Conservation (phyloP, 1,140 invertebrate genomes). For the Plutomurus gul region DNA sequence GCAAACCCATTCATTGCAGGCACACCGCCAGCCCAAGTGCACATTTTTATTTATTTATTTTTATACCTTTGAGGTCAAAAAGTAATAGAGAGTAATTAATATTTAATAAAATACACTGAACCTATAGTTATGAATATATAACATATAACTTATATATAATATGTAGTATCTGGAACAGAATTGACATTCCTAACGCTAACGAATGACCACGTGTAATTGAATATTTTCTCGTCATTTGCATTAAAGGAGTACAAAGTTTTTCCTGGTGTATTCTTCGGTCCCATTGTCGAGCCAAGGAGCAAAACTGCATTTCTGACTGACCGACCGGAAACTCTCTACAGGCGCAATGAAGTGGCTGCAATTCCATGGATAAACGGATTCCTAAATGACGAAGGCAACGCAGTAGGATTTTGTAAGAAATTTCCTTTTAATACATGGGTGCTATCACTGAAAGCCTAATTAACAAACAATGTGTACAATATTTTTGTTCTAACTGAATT, state of each 20-base stretch:
- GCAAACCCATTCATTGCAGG: too few species aligned
- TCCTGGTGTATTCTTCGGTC: conserved; percentile 48
- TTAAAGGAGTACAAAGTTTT: conserved; percentile 46
- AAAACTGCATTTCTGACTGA: conserved; percentile 39
- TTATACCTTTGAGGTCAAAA: too few species aligned
- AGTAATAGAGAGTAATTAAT: too few species aligned
- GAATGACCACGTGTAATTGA: neutral
- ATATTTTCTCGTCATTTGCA: neutral
- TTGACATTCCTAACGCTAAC: too few species aligned
- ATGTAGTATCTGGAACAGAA: too few species aligned
- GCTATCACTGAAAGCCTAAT: neutral
- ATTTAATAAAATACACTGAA: too few species aligned
- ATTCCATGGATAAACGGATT: conserved; percentile 41
- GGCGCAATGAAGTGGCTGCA: neutral
- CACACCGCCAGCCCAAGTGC: too few species aligned
- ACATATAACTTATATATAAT: too few species aligned
- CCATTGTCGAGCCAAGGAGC: conserved; percentile 37
- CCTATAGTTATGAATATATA: too few species aligned
- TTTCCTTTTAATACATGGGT: neutral
- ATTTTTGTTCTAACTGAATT: neutral
- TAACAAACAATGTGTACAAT: neutral
- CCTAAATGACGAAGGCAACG: conserved; percentile 40
- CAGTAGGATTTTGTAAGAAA: conserved; percentile 34
- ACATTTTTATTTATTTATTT: too few species aligned
- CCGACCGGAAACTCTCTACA: conserved; percentile 38